Conservation (phyloP, 1,140 invertebrate genomes). For the Coboldia fuscipes region DNA sequence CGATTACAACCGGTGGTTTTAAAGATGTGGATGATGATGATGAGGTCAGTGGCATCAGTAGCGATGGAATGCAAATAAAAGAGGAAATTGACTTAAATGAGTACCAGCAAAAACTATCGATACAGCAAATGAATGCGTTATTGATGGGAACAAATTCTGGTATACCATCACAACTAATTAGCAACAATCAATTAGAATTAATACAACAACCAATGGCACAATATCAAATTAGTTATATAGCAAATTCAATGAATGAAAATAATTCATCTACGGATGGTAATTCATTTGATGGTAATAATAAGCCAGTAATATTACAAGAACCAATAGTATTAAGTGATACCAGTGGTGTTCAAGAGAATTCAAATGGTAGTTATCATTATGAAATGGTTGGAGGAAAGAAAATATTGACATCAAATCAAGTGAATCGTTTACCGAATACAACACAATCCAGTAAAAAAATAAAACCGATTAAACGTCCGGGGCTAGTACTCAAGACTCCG, state of each 20-base stretch:
- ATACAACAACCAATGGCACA: no score
- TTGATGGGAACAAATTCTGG: constrained; percentile 15
- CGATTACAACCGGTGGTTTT: no score
- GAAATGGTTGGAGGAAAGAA: no score
- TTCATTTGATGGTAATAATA: constrained; percentile 24
- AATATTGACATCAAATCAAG: not conserved
- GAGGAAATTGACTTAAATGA: constrained; percentile 7
- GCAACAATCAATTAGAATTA: constrained; percentile 8
- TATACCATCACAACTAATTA: constrained; percentile 14
- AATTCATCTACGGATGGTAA: constrained; percentile 19
- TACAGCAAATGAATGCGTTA: constrained; percentile 14
- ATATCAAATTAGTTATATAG: constrained; percentile 21
- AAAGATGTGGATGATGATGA: constrained; percentile 7
- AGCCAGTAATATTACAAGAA: constrained; percentile 21
- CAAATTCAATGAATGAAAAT: constrained; percentile 20
- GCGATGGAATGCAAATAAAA: constrained; percentile 2
- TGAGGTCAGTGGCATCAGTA: constrained; percentile 5
- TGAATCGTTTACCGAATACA: constrained; percentile 5
- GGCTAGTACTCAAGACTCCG: constrained; percentile 50
- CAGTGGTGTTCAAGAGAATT: constrained; percentile 11
- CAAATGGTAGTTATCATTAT: constrained; percentile 7
- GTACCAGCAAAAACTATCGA: constrained; percentile 16
- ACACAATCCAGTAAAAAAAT: constrained; percentile 31
- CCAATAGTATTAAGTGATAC: constrained; percentile 28
- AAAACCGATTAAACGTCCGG: constrained; percentile 52